phyloP scores from a whole-genome alignment of 37 sponge, comb jelly and placozoan genomes.

The Petrosia ficiformis region DNA sequence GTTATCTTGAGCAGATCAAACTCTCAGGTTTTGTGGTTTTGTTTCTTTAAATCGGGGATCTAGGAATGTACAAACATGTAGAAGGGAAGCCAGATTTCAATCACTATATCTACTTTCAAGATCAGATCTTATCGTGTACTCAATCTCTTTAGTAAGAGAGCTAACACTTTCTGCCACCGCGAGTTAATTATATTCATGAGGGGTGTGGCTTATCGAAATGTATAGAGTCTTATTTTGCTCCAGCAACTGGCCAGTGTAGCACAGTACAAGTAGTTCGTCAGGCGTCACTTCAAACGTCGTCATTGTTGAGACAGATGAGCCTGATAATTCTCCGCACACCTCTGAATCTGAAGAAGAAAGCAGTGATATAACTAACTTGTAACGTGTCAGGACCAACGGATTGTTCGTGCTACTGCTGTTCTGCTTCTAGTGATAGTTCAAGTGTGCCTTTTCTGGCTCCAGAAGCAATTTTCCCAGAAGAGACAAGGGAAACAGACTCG shows the following conservation, averaged over 20 bases:
- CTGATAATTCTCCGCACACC: background rate
- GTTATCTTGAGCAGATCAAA: too few relatives aligned
- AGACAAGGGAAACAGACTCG: conserved; percentile 7
- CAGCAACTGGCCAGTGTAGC: too few relatives aligned
- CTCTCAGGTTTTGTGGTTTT: too few relatives aligned
- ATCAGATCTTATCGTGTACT: too few relatives aligned
- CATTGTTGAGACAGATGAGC: background rate
- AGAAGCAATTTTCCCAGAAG: background rate
- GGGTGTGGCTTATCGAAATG: background rate
- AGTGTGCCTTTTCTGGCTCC: background rate
- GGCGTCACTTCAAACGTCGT: background rate
- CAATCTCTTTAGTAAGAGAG: too few relatives aligned
- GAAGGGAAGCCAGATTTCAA: too few relatives aligned
- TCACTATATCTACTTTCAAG: too few relatives aligned
- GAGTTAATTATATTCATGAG: background rate
- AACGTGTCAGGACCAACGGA: background rate
- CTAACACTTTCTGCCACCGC: too few relatives aligned
- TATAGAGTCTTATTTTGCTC: too few relatives aligned
- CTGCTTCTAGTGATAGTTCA: background rate
- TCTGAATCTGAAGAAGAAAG: background rate
- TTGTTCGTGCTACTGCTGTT: background rate
- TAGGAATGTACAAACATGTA: too few relatives aligned
- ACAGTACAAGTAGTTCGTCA: too few relatives aligned
- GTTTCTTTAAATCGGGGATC: too few relatives aligned
- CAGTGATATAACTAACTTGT: background rate